Evolutionary conservation across 2,888 invertebrate species (phyloP), one percentile per base, ranked within the genome.

Genomic region (Spicauda simplicius): DNA sequence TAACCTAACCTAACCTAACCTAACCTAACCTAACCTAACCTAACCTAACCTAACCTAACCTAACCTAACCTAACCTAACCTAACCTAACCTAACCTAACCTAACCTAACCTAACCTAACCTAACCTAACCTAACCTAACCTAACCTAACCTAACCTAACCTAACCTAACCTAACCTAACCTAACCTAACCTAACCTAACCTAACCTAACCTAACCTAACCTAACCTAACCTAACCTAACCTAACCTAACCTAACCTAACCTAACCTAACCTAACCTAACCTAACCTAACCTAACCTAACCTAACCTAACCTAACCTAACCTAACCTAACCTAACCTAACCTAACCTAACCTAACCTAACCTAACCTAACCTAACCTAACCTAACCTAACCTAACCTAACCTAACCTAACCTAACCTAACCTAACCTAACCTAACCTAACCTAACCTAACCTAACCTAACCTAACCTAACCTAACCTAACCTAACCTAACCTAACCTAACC

Each of bases 21-120:
- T 71, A 71, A 72, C 72, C 72, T 73, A 70, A 71, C 71, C 72
- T 71, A 73, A 72, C 73, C 72, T 73, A 73, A 73, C 37, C 73
- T 73, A 72, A 72, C 73, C 73, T 71, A 71, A 72, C 72, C 72
- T 73, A 70, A 71, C 71, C 72, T 71, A 73, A 72, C 73, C 72
- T 73, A 73, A 73, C 37, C 73, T 73, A 72, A 72, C 73, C 73
- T 71, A 71, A 72, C 72, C 72, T 73, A 70, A 71, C 71, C 72
- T 71, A 73, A 72, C 73, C 72, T 73, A 73, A 73, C 37, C 73
- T 73, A 72, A 72, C 73, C 73, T 71, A 71, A 72, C 72, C 72
- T 73, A 70, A 71, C 71, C 72, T 71, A 73, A 72, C 73, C 72
- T 73, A 73, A 73, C 37, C 73, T 73, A 72, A 72, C 73, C 73